Evolutionary conservation across 2,113 vertebrate species (phyloP).

Genomic region (Eonycteris spelaea): DNA sequence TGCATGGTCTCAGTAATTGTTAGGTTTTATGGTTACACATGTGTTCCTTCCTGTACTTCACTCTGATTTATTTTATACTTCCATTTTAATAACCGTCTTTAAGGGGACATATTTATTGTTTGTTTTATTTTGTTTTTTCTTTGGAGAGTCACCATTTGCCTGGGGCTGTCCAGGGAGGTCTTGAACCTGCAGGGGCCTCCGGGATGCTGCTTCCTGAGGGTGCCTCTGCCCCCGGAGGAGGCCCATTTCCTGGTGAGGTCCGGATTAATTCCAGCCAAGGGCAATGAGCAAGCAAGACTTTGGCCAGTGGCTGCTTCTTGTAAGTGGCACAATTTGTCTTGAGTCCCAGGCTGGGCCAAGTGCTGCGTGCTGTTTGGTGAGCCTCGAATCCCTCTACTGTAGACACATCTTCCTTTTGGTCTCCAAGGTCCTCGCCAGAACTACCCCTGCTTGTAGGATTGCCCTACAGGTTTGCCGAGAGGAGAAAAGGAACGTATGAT

Average conservation of each 20-base stretch:
- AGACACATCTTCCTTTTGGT: neutral
- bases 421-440: accelerated
- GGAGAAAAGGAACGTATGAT: neutral
- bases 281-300: neutral
- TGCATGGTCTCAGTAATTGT: neutral
- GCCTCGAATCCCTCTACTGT: accelerated
- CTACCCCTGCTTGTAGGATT: neutral
- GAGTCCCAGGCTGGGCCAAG: neutral
- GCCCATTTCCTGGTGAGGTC: neutral
- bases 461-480: neutral
- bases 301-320: neutral
- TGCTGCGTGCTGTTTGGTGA: accelerated
- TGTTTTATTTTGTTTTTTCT: neutral
- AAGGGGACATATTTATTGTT: neutral
- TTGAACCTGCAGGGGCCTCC: neutral
- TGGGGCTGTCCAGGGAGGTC: neutral
- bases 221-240: neutral
- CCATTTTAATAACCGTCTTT: neutral
- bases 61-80: constrained; percentile 8
- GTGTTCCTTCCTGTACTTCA: neutral
- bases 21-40: neutral
- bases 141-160: neutral
- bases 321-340: neutral
- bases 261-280: neutral
- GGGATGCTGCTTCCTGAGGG: neutral